Conservation (phyloP, 2,797 vertebrate genomes). For the Mormyrus hasselquistii region DNA sequence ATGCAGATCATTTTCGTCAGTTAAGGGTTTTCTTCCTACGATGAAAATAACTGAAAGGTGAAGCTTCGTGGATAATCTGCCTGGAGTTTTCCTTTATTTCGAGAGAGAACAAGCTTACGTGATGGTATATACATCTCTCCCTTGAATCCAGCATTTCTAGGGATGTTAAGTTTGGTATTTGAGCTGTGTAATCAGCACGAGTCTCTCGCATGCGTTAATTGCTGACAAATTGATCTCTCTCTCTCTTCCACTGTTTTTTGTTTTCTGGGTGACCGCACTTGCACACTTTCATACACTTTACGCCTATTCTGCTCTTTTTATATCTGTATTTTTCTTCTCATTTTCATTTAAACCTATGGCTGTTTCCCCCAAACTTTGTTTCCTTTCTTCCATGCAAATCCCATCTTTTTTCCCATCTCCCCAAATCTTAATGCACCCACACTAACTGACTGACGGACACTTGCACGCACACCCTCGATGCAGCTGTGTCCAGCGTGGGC, state of each 20-base stretch:
- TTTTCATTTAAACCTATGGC: not conserved
- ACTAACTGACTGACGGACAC: constrained; percentile 46
- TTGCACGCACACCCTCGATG: constrained; percentile 27
- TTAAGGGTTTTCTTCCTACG: not conserved
- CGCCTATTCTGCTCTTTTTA: constrained; percentile 20
- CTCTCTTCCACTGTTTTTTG: not conserved
- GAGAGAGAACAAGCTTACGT: not conserved
- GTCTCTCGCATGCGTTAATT: constrained; percentile 38
- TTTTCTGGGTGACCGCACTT: not conserved
- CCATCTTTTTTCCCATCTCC: not conserved
- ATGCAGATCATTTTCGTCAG: not conserved
- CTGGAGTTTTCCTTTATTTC: not conserved
- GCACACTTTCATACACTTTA: not conserved
- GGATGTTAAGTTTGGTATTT: not conserved
- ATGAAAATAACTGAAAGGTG: not conserved
- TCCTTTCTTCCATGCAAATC: not conserved
- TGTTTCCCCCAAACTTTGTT: not conserved
- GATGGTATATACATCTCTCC: not conserved
- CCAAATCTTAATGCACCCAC: not conserved
- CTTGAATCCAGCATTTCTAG: not conserved
- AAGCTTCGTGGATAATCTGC: not conserved
- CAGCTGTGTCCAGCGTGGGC: constrained; percentile 79
- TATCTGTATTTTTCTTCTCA: not conserved
- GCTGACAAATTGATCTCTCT: constrained; percentile 32
- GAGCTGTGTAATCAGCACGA: constrained; percentile 21